Conservation (phyloP, 2,797 vertebrate species). For the Varecia variegata region DNA sequence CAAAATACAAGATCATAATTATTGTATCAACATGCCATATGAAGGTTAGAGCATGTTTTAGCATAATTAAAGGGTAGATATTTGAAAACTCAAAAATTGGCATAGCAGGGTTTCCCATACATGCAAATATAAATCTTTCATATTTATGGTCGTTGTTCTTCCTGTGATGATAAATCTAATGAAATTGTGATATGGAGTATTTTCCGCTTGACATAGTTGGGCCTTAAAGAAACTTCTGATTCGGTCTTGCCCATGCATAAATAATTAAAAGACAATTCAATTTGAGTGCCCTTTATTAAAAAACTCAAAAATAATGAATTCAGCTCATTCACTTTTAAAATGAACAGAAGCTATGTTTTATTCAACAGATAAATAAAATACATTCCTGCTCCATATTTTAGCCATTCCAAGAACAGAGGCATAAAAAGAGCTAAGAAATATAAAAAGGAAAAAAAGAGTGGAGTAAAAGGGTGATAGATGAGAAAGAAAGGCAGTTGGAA, state of each 20-base stretch:
- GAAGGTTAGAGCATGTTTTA: not conserved
- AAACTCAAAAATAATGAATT: conserved; percentile 47
- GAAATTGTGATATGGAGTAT: conserved; percentile 37
- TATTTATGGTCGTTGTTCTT: not conserved
- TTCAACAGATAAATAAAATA: conserved; percentile 43
- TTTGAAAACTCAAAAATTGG: not conserved
- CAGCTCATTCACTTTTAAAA: conserved; percentile 20
- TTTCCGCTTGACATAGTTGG: conserved; percentile 34
- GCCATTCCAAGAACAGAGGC: conserved; percentile 7
- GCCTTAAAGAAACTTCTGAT: conserved; percentile 2
- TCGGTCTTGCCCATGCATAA: conserved; percentile 18
- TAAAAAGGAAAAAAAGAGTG: not conserved
- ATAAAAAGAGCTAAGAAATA: not conserved
- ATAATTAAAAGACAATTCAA: conserved; percentile 47
- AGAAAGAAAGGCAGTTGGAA: not conserved
- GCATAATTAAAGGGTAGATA: conserved; percentile 1
- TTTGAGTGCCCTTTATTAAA: not conserved
- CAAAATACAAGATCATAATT: not conserved
- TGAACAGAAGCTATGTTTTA: conserved; percentile 43
- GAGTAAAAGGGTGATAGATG: not conserved
- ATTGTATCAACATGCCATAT: not conserved
- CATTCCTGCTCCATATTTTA: conserved; percentile 35
- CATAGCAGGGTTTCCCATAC: not conserved
- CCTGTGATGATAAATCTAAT: not conserved
- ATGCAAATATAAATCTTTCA: not conserved